phyloP scores from a whole-genome alignment of 2,888 invertebrate genomes.

The Eucera pruinosa region DNA sequence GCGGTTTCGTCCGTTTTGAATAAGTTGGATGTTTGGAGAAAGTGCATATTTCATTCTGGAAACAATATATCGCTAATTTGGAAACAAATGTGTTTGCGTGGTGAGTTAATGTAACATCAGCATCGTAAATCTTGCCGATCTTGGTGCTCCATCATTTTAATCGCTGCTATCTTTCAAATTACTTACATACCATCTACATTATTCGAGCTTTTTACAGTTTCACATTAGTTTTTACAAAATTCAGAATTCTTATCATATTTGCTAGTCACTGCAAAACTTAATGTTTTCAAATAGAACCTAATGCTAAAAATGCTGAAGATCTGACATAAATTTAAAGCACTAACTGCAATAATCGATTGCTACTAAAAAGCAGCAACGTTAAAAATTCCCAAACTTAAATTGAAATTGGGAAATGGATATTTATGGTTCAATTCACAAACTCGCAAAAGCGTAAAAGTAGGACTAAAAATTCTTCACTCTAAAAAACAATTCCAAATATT shows the following conservation, averaged over 20 bases:
- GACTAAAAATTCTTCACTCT: no score
- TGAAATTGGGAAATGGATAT: no score
- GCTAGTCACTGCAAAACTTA: neutral
- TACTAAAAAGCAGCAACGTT: no score
- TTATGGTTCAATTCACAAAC: no score
- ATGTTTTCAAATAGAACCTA: no score
- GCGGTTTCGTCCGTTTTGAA: neutral
- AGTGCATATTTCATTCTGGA: neutral
- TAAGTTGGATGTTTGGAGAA: neutral
- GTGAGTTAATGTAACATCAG: conserved; percentile 16
- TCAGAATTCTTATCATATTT: neutral
- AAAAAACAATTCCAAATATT: no score
- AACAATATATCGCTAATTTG: conserved; percentile 16
- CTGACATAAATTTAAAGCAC: no score
- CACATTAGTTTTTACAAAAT: neutral
- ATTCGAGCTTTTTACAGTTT: neutral
- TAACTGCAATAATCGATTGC: no score
- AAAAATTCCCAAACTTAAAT: no score
- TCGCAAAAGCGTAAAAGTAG: no score
- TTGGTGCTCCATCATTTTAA: conserved; percentile 20
- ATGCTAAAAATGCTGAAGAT: no score
- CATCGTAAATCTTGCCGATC: conserved; percentile 19
- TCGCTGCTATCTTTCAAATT: conserved; percentile 28
- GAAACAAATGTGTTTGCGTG: conserved; percentile 24
- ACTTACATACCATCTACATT: neutral